Conservation (phyloP, 1,140 invertebrate genomes). For the Monomorium pharaonis region DNA sequence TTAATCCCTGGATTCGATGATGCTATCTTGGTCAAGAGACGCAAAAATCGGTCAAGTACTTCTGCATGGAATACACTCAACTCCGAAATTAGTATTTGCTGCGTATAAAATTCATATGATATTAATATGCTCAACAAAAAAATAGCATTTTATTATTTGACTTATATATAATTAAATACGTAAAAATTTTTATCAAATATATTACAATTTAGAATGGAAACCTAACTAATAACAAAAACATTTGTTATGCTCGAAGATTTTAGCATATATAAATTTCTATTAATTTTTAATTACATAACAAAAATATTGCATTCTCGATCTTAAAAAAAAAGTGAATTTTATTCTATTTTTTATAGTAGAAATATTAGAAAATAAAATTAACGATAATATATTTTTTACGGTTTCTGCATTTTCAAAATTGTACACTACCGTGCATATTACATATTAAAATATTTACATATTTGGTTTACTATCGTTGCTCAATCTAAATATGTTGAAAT, state of each 20-base stretch:
- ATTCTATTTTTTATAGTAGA: not conserved
- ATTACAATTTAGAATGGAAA: not conserved
- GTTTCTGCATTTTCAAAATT: not conserved
- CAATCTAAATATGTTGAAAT: not conserved
- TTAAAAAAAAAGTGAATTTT: not conserved
- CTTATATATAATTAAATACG: not conserved
- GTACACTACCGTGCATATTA: not conserved
- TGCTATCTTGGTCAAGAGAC: slow-evolving; percentile 30
- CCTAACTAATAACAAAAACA: not conserved
- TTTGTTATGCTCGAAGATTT: not conserved
- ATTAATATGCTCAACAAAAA: slow-evolving; percentile 13
- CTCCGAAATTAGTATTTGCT: slow-evolving; percentile 13
- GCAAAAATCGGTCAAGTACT: slow-evolving; percentile 27
- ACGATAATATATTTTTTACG: not conserved
- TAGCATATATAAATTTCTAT: not conserved
- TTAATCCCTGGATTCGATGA: not conserved
- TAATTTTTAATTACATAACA: not conserved
- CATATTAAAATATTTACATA: not conserved
- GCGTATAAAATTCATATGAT: not conserved
- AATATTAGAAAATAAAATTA: not conserved
- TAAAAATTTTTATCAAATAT: not conserved
- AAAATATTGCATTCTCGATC: not conserved
- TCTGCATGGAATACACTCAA: not conserved
- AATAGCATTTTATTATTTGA: not conserved
- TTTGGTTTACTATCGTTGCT: not conserved